phyloP scores from a whole-genome alignment of 2,113 vertebrate genomes.

The Noctilio leporinus region DNA sequence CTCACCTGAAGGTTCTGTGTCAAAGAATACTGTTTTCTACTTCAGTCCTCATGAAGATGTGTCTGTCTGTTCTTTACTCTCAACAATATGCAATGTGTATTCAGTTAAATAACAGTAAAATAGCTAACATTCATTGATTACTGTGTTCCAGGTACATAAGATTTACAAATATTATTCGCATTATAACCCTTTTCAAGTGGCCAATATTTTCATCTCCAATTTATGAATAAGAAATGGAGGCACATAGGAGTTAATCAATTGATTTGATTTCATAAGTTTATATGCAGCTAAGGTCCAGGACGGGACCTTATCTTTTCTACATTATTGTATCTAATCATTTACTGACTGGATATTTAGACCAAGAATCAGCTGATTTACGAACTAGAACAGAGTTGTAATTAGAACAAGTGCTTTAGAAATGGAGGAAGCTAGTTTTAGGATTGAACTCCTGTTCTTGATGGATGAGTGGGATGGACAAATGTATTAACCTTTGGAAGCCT shows the following conservation, averaged over 20 bases:
- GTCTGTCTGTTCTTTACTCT: neutral
- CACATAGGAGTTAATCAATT: neutral
- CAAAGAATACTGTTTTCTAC: neutral
- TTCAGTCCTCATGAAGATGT: neutral
- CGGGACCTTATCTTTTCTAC: neutral
- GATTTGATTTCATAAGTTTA: neutral
- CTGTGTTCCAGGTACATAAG: neutral
- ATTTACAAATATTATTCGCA: neutral
- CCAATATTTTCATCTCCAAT: neutral
- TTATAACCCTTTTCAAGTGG: neutral
- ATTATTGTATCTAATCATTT: neutral
- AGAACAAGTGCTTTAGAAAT: neutral
- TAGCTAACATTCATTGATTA: neutral
- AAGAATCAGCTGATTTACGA: neutral
- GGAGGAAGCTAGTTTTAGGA: neutral
- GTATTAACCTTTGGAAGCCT: neutral
- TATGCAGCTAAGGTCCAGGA: neutral
- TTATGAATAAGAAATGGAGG: neutral
- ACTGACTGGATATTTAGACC: neutral
- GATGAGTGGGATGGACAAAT: neutral
- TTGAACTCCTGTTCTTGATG: neutral
- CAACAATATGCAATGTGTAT: neutral
- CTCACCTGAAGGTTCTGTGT: neutral
- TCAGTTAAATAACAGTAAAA: neutral
- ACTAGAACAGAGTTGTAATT: neutral